These are phyloP conservation scores for Rhabdomys dilectus DNA, from an alignment of 2,113 vertebrate species.

Conservation along the genomic window DNA sequence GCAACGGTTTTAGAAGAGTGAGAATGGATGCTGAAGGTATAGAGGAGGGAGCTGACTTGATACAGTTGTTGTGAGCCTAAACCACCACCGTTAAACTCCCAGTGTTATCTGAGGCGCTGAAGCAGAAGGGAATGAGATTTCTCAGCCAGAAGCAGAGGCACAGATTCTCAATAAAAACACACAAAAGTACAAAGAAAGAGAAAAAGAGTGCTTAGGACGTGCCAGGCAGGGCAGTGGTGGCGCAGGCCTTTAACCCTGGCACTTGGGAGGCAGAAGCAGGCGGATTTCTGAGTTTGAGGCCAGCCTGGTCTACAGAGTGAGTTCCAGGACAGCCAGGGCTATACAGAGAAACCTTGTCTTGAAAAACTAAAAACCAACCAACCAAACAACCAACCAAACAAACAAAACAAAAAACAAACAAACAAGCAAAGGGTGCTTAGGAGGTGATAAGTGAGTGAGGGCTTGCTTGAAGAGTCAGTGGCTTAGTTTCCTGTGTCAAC, in stretches of 20 bases:
- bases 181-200: not conserved
- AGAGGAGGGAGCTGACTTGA: not conserved
- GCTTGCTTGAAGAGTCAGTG: not conserved
- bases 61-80: not conserved
- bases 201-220: not conserved
- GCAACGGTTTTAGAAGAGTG: conserved; percentile 61
- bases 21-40: not conserved
- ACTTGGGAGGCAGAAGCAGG: too few relatives aligned
- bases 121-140: not conserved
- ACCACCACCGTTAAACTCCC: not conserved
- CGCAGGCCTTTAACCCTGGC: too few relatives aligned
- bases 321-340: too few relatives aligned
- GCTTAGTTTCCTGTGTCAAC: not conserved
- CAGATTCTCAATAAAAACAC: conserved; percentile 16
- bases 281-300: too few relatives aligned
- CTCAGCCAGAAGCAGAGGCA: not conserved
- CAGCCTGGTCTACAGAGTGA: too few relatives aligned
- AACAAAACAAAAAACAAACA: too few relatives aligned
- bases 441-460: not conserved
- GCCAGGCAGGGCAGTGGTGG: too few relatives aligned
- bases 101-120: not conserved
- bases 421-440: not conserved
- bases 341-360: too few relatives aligned
- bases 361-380: too few relatives aligned
- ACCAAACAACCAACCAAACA: too few relatives aligned